Evolutionary conservation across 2,797 vertebrate genomes (phyloP).

Genomic region (Protonibea diacanthus): DNA sequence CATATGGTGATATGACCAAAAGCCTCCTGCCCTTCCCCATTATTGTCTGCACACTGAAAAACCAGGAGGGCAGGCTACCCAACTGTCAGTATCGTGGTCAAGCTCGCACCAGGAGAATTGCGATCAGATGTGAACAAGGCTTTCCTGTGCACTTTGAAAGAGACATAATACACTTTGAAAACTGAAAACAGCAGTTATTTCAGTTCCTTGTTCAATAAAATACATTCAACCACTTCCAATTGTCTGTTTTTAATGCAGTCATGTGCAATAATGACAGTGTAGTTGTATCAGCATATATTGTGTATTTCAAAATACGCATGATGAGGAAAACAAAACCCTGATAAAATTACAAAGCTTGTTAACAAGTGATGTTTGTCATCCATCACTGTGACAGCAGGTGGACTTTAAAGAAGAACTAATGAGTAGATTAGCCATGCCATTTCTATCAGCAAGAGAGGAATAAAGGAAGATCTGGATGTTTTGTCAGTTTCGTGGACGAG

Average conservation of each 20-base stretch:
- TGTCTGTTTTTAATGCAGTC: not conserved
- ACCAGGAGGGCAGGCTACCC: not conserved
- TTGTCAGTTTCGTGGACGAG: too few species aligned
- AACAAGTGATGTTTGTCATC: too few species aligned
- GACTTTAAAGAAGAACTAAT: too few species aligned
- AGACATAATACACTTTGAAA: conserved; percentile 27
- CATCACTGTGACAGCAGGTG: too few species aligned
- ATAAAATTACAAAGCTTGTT: too few species aligned
- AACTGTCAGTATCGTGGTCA: conserved; percentile 42
- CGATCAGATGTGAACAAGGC: conserved; percentile 18
- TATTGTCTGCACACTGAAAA: conserved; percentile 36
- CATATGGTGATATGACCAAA: not conserved
- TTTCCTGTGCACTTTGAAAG: conserved; percentile 45
- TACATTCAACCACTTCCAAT: not conserved
- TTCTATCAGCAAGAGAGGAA: too few species aligned
- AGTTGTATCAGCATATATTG: not conserved
- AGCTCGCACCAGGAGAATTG: conserved; percentile 13
- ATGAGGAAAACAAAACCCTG: too few species aligned
- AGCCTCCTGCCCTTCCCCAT: conserved; percentile 35
- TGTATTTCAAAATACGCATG: too few species aligned
- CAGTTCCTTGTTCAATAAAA: conserved; percentile 7
- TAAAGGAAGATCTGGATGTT: too few species aligned
- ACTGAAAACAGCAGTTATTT: not conserved
- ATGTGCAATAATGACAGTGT: not conserved
- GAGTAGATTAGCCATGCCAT: too few species aligned